Conservation (phyloP, 1,140 invertebrate species). For the Heliconius eleuchia region DNA sequence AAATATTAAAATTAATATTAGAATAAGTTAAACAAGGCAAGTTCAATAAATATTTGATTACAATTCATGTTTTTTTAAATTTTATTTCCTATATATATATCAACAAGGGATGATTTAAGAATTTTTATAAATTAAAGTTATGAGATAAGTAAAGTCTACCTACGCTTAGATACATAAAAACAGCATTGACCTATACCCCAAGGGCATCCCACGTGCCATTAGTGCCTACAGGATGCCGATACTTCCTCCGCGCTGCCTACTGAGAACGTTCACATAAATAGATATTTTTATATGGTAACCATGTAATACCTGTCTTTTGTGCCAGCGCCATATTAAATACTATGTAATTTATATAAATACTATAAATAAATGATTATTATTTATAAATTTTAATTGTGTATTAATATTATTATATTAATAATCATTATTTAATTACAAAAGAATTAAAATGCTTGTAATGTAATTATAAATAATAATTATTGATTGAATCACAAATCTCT, state of each 20-base stretch:
- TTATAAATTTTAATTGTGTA: no score
- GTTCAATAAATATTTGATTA: no score
- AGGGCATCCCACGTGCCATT: conserved; percentile 30
- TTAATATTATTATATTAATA: not conserved
- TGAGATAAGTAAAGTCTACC: not conserved
- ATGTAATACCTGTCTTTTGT: not conserved
- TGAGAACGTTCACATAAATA: not conserved
- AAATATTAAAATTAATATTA: no score
- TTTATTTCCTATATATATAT: no score
- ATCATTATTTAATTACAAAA: not conserved
- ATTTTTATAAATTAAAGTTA: not conserved
- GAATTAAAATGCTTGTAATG: not conserved
- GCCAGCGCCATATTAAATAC: not conserved
- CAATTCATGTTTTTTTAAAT: no score
- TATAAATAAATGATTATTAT: no score
- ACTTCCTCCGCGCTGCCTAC: conserved; percentile 26
- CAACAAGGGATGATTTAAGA: no score
- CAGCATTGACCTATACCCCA: conserved; percentile 28
- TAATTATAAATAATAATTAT: not conserved
- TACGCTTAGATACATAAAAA: conserved; percentile 11
- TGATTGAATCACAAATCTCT: no score
- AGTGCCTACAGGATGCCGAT: conserved; percentile 28
- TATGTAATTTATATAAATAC: not conserved
- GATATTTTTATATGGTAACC: not conserved
- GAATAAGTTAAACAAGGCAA: no score